Evolutionary conservation across 2,113 vertebrate species (phyloP).

Genomic region (Erythrocercus mccallii): DNA sequence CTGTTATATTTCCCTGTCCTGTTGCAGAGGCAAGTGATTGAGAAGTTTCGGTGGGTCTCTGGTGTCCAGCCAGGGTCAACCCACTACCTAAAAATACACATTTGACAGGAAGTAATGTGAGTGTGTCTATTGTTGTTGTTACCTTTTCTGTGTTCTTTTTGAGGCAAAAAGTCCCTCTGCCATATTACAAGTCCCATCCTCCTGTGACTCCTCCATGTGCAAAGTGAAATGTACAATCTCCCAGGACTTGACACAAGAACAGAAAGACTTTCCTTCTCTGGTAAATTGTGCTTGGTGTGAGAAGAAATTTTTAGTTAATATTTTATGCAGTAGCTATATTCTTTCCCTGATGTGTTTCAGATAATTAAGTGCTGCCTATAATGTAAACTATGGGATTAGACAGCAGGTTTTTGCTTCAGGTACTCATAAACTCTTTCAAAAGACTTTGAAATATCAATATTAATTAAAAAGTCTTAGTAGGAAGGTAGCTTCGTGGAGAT

Average conservation of each 20-base stretch:
- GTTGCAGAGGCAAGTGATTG: not conserved
- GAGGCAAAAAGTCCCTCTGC: not conserved
- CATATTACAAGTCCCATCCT: not conserved
- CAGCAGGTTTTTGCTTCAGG: slow-evolving; percentile 33
- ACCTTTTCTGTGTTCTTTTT: not conserved
- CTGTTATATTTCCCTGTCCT: not conserved
- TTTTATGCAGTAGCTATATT: not conserved
- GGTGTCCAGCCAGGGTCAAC: not conserved
- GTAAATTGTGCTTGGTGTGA: not conserved
- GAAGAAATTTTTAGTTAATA: not conserved
- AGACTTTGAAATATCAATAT: not conserved
- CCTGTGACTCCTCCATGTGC: not conserved
- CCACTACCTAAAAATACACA: not conserved
- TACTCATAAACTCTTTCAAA: not conserved
- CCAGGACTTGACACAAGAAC: not conserved
- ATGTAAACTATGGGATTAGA: not conserved
- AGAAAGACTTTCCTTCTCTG: not conserved
- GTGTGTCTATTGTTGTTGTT: not conserved
- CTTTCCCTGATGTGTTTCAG: slow-evolving; percentile 1
- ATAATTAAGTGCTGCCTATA: not conserved
- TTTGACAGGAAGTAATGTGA: not conserved
- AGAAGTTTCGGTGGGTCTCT: not conserved
- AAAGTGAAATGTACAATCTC: not conserved
- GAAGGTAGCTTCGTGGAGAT: not conserved
- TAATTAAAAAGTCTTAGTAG: not conserved